Evolutionary conservation across 2,797 vertebrate species (phyloP), one percentile per base, ranked within the genome.

Genomic region (Sebastolobus altivelis): DNA sequence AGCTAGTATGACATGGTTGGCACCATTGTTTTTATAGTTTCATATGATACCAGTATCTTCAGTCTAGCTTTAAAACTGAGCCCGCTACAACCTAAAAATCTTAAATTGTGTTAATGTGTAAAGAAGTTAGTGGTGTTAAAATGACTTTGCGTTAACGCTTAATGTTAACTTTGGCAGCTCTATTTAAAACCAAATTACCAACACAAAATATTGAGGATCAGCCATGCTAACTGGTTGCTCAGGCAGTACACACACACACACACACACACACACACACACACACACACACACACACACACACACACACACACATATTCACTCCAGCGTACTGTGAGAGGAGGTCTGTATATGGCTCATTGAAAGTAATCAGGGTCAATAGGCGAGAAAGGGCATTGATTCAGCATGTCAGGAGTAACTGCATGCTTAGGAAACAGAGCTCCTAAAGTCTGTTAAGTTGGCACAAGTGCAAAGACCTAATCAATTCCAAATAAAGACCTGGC

Each of bases 361-460:
- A 79, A 80, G 71, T 79, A 86, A 90, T 92, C 81, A 74, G 72
- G 76, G 77, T 89, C 86, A 89, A 79, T 71, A 82, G 69, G 63
- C 16, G 27, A 80, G 75, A 82, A 77, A 75, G 29, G 38, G 58
- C 71, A 71, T 63, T 89, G 82, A 89, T 85, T 89, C 74, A 83
- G 63, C 56, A 58, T 84, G 87, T 88, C 84, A 66, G 80, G 33
- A 82, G 66, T 66, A 82, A 84, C 71, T 71, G 35, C 38, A 77
- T 56, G 46, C 69, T 70, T 59, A 38, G 35, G 49, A 84, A 89
- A 69, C 52, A 38, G 58, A 87, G 56, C 62, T 72, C 8, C 62
- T 68, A 27, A 40, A 31, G 59, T 81, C 82, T 79, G 61, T 66
- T 67, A 22, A 75, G 29, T 81, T 84, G 90, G 78, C 83, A 52